Conservation (phyloP, 2,113 vertebrate genomes). For the Pluvianellus socialis region DNA sequence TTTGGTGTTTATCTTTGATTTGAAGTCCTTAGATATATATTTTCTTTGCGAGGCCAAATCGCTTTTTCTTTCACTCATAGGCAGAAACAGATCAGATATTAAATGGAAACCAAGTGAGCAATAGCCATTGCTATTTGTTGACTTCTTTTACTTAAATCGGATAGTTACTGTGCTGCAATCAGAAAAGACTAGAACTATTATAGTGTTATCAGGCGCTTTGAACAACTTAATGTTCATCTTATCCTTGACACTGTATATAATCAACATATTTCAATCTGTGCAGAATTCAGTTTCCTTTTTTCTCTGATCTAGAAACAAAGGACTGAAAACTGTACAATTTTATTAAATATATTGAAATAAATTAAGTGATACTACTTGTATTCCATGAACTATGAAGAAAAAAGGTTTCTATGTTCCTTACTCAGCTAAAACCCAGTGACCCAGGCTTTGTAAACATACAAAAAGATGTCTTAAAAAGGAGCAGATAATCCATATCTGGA, state of each 20-base stretch:
- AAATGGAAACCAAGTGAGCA: background rate
- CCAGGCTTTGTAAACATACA: background rate
- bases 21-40: background rate
- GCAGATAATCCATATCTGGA: background rate
- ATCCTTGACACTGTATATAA: background rate
- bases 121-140: background rate
- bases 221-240: background rate
- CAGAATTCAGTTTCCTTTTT: background rate
- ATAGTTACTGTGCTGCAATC: background rate
- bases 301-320: background rate
- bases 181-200: background rate
- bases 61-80: background rate
- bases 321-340: background rate
- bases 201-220: background rate
- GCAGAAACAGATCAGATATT: background rate
- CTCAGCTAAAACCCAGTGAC: background rate
- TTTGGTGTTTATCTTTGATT: constrained; percentile 49
- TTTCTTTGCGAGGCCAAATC: constrained; percentile 15
- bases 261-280: background rate
- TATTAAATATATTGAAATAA: background rate
- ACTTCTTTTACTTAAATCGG: background rate
- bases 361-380: background rate
- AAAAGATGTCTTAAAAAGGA: background rate
- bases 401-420: background rate
- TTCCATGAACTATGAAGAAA: background rate